A percentile compares a stretch with the other conserved stretches of the same genome.
phyloP scores from a whole-genome alignment of 2,797 vertebrate species.

The Cyclura pinguis region DNA sequence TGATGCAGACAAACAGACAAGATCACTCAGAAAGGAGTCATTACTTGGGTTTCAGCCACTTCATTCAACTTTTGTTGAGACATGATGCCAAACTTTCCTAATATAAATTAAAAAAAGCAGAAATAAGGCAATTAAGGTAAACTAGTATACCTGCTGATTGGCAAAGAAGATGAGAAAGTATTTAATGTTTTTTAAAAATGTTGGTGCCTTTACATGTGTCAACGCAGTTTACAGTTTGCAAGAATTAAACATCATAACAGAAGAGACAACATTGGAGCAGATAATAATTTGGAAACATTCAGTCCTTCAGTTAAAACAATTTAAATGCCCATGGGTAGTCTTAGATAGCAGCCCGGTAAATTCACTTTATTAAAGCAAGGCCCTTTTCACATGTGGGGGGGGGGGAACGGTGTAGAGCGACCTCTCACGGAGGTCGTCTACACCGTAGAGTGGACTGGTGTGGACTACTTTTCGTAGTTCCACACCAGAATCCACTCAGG shows the following conservation, averaged over 20 bases:
- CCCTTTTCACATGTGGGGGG: too few species aligned
- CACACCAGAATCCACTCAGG: too few species aligned
- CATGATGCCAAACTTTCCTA: background rate
- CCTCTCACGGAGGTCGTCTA: too few species aligned
- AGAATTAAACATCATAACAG: background rate
- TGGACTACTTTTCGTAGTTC: too few species aligned
- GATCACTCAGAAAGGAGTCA: too few species aligned
- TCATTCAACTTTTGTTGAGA: background rate
- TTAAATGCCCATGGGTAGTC: background rate
- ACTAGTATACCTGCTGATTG: background rate
- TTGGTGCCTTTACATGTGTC: background rate
- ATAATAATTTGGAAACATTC: background rate
- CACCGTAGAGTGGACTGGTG: too few species aligned
- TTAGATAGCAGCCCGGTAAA: background rate
- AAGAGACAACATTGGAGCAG: background rate
- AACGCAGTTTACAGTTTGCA: slow-evolving; percentile 2
- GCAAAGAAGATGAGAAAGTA: background rate
- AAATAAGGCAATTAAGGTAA: background rate
- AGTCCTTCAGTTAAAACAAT: background rate
- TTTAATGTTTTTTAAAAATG: background rate
- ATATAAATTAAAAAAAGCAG: background rate
- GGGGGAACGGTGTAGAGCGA: too few species aligned
- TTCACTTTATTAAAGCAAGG: background rate
- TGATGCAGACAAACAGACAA: too few species aligned
- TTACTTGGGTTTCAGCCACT: background rate